Base-by-base conservation (phyloP, 2,113 vertebrate species). In the Percina caprodes region DNA sequence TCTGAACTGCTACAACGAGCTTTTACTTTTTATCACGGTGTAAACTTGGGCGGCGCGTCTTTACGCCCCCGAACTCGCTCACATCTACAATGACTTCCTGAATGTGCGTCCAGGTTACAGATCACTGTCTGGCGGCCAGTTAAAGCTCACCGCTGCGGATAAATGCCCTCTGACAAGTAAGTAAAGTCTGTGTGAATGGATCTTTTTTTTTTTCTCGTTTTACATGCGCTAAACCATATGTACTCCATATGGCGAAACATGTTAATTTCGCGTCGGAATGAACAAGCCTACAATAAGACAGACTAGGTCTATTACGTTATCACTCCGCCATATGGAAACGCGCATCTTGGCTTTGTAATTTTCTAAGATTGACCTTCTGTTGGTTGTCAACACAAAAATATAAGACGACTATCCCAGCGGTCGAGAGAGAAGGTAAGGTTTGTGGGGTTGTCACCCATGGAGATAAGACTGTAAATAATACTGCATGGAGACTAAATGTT, bases 71-170 rank as follows among this genome's bases (percentile, higher is more conserved):
- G 55, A 23, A 65, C 16, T 59, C 66, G 19, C 10, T 56, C 15
- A 21, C 12, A 39, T 21, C 6, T 13, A 42, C 39, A 3, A 33
- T 56, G 46, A 93, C 91, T 94, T 94, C 93, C 92, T 91, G 87
- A 69, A 82, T 54, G 80, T 26, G 68, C n/a, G 79, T 49, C 23
- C 83, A 76, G 72, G 80, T 82, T 58, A 18, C 51, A 35, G 69
- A 65, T 51, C 70, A 35, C 18, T 24, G 77, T 63, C 3, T 42
- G 71, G 65, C 58, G 42, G 45, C 9, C 59, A 11, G 42, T 8
- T 19, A 12, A 54, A 42, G 0, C 73, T 62, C 33, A 42, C 83
- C 55, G 73, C 83, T 73, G 82, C 30, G 21, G 42, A 39, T 54
- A 60, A 19, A 65, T 58, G 73, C 73, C 69, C 66, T 30, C 49